A percentile compares a stretch with the other conserved stretches of the same genome.
Conservation (phyloP, 2,888 invertebrate species). For the Eugnorisma glareosa region DNA sequence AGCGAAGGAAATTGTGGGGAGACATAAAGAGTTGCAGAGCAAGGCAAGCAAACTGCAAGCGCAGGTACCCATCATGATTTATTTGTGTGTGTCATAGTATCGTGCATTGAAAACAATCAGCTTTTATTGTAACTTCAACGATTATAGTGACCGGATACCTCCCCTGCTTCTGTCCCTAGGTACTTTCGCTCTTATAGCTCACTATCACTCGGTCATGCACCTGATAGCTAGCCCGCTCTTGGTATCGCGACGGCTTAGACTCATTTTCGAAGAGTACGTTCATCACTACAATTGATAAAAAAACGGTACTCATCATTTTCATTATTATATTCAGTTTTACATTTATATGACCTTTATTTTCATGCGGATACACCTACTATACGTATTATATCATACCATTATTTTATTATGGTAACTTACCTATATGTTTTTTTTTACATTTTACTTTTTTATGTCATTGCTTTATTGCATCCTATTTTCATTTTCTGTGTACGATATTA, state of each 20-base stretch:
- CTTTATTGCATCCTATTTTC: slow-evolving; percentile 43
- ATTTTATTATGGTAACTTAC: slow-evolving; percentile 24
- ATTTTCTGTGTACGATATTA: slow-evolving; percentile 65
- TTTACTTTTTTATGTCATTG: slow-evolving; percentile 41
- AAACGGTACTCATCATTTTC: slow-evolving; percentile 62
- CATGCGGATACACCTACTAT: slow-evolving; percentile 45
- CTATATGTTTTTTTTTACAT: slow-evolving; percentile 31
- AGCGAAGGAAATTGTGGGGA: slow-evolving; percentile 97
- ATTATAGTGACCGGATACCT: slow-evolving; percentile 59
- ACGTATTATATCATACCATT: slow-evolving; percentile 51
- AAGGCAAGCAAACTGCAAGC: slow-evolving; percentile 96
- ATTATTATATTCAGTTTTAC: slow-evolving; percentile 54
- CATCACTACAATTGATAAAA: slow-evolving; percentile 54
- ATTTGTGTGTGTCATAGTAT: slow-evolving; percentile 51
- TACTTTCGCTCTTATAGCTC: slow-evolving; percentile 64
- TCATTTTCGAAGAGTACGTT: slow-evolving; percentile 65
- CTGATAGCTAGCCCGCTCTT: slow-evolving; percentile 58
- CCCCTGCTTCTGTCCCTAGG: slow-evolving; percentile 62
- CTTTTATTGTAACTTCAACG: slow-evolving; percentile 30
- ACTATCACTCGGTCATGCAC: slow-evolving; percentile 65
- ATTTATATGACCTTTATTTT: slow-evolving; percentile 45
- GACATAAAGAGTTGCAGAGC: slow-evolving; percentile 97
- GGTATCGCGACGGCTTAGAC: slow-evolving; percentile 56
- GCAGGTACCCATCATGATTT: slow-evolving; percentile 90
- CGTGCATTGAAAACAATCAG: slow-evolving; percentile 63